Evolutionary conservation across 2,888 invertebrate species (phyloP).

Genomic region (Apodemia zela): DNA sequence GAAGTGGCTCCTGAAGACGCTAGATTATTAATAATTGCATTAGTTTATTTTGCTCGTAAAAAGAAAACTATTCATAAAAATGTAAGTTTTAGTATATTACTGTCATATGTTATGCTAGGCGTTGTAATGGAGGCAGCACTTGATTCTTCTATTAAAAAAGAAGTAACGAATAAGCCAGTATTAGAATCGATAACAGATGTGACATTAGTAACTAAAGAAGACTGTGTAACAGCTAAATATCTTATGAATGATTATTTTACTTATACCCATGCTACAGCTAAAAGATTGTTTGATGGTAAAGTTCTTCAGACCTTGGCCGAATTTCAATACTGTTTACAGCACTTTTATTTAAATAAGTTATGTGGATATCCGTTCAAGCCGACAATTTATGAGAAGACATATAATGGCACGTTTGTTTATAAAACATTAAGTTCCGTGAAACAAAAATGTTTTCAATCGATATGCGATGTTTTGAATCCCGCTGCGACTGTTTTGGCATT

Average conservation of each 20-base stretch:
- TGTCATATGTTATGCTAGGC: slow-evolving; percentile 40
- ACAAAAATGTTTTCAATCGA: background rate
- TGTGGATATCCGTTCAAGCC: slow-evolving; percentile 40
- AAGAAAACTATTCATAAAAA: slow-evolving; percentile 29
- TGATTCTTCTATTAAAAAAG: background rate
- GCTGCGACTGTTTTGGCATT: background rate
- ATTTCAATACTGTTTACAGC: slow-evolving; percentile 41
- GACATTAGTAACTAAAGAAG: slow-evolving; percentile 24
- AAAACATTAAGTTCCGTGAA: slow-evolving; percentile 29
- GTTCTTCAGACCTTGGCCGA: slow-evolving; percentile 36
- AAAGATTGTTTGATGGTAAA: slow-evolving; percentile 27
- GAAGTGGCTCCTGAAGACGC: slow-evolving; percentile 35
- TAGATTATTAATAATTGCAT: slow-evolving; percentile 39
- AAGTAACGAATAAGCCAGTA: slow-evolving; percentile 2
- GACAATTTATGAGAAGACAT: slow-evolving; percentile 36
- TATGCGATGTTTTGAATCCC: background rate
- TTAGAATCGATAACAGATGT: slow-evolving; percentile 22
- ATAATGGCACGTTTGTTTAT: slow-evolving; percentile 43
- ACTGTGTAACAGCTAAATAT: slow-evolving; percentile 30
- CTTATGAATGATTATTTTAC: slow-evolving; percentile 33
- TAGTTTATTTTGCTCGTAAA: slow-evolving; percentile 40
- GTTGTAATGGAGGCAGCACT: slow-evolving; percentile 28
- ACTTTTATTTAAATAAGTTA: slow-evolving; percentile 41
- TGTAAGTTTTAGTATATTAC: slow-evolving; percentile 38
- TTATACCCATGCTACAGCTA: slow-evolving; percentile 20